A percentile compares a stretch with the other conserved stretches of the same genome.
phyloP scores from a whole-genome alignment of 2,113 vertebrate species.

The Microtus pennsylvanicus region DNA sequence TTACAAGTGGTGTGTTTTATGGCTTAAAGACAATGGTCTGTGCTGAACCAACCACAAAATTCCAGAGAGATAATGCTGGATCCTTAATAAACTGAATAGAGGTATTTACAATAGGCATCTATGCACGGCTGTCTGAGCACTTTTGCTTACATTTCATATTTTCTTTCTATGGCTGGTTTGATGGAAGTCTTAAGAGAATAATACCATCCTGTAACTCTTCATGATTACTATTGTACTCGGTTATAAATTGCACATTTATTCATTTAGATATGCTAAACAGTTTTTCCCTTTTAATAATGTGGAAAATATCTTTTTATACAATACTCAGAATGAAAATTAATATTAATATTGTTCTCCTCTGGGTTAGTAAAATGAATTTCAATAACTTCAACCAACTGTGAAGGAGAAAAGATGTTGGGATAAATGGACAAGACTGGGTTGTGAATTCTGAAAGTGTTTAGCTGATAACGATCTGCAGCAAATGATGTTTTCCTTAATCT shows the following conservation, averaged over 20 bases:
- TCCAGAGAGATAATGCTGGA: slow-evolving; percentile 69
- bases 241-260: slow-evolving; percentile 83
- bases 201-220: slow-evolving; percentile 82
- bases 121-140: slow-evolving; percentile 74
- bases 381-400: slow-evolving; percentile 75
- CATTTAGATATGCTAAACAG: slow-evolving; percentile 87
- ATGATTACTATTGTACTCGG: slow-evolving; percentile 82
- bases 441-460: slow-evolving; percentile 12
- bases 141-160: slow-evolving; percentile 84
- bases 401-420: slow-evolving; percentile 69
- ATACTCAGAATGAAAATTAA: slow-evolving; percentile 83
- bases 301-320: slow-evolving; percentile 70
- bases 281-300: slow-evolving; percentile 83
- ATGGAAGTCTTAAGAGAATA: slow-evolving; percentile 83
- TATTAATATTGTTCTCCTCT: slow-evolving; percentile 82
- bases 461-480: neutral
- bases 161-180: slow-evolving; percentile 80
- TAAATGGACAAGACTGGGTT: slow-evolving; percentile 45
- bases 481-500: slow-evolving; percentile 63
- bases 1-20: neutral
- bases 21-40: slow-evolving; percentile 65
- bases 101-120: slow-evolving; percentile 76
- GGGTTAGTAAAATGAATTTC: slow-evolving; percentile 80
- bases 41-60: slow-evolving; percentile 74
- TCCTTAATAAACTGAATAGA: slow-evolving; percentile 63